Conservation (phyloP, 1,140 invertebrate species). For the Lepidurus arcticus region DNA sequence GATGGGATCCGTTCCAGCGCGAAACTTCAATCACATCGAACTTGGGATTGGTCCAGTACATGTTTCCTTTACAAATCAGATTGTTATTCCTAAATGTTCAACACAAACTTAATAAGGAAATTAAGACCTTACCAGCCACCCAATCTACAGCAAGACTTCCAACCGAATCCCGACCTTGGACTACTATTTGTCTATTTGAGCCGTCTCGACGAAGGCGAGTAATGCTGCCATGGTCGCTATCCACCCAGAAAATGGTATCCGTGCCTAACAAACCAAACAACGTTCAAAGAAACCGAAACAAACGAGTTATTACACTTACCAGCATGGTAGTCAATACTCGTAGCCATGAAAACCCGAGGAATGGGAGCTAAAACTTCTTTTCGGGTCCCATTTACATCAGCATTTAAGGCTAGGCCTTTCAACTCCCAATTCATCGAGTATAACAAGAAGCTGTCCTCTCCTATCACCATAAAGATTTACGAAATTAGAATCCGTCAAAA, state of each 20-base stretch:
- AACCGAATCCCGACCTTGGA: conserved; percentile 52
- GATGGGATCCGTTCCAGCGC: conserved; percentile 47
- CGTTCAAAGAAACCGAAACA: neutral
- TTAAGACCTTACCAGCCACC: conserved; percentile 50
- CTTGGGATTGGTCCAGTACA: conserved; percentile 60
- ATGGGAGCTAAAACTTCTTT: conserved; percentile 64
- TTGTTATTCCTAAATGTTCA: conserved; percentile 4
- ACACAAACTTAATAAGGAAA: conserved; percentile 30
- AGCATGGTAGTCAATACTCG: conserved; percentile 68
- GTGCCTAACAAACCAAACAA: conserved; percentile 44
- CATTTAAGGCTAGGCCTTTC: conserved; percentile 57
- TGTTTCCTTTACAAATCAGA: conserved; percentile 43
- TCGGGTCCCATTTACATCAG: conserved; percentile 41
- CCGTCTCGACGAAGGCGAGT: conserved; percentile 71
- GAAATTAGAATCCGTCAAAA: neutral
- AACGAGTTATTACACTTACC: conserved; percentile 43
- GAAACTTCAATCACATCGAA: conserved; percentile 54
- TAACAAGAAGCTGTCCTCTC: conserved; percentile 62
- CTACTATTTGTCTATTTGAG: conserved; percentile 55
- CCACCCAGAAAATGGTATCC: conserved; percentile 73
- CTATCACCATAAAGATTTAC: conserved; percentile 36
- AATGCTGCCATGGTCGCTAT: conserved; percentile 65
- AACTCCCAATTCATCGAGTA: conserved; percentile 72
- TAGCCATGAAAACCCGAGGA: conserved; percentile 66
- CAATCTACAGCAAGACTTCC: conserved; percentile 59